A percentile compares a stretch with the other conserved stretches of the same genome.
These are phyloP conservation scores for Laupala kohalensis DNA, from an alignment of 1,140 invertebrate genomes.

Conservation along the genomic window DNA sequence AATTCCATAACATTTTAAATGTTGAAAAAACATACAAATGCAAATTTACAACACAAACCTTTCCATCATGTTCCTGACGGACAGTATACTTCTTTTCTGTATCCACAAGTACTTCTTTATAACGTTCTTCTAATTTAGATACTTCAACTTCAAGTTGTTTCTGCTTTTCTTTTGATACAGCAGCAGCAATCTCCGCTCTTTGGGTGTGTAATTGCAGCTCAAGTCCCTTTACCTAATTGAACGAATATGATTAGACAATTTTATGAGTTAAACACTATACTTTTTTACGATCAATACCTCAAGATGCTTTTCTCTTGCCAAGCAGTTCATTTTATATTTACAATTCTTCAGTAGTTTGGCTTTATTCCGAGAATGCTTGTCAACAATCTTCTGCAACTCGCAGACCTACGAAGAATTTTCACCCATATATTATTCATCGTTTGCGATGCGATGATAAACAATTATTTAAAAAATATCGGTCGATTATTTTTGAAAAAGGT, in stretches of 20 bases:
- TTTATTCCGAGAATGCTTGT: background rate
- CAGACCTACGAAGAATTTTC: background rate
- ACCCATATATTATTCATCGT: no score
- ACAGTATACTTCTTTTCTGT: background rate
- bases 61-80: background rate
- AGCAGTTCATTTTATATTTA: background rate
- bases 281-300: background rate
- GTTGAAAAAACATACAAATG: no score
- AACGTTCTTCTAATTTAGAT: background rate
- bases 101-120: background rate
- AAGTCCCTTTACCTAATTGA: background rate
- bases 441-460: no score
- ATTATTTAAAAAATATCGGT: no score
- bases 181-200: background rate
- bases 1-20: no score
- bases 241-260: background rate
- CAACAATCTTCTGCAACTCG: background rate
- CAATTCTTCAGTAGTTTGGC: background rate
- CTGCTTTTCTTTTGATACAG: background rate
- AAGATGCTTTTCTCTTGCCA: background rate
- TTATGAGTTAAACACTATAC: background rate
- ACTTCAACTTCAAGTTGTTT: background rate
- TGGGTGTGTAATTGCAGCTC: background rate
- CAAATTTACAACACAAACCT: background rate
- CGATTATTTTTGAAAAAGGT: no score